phyloP scores from a whole-genome alignment of 2,888 invertebrate genomes.

The Cataglyphis albicans region DNA sequence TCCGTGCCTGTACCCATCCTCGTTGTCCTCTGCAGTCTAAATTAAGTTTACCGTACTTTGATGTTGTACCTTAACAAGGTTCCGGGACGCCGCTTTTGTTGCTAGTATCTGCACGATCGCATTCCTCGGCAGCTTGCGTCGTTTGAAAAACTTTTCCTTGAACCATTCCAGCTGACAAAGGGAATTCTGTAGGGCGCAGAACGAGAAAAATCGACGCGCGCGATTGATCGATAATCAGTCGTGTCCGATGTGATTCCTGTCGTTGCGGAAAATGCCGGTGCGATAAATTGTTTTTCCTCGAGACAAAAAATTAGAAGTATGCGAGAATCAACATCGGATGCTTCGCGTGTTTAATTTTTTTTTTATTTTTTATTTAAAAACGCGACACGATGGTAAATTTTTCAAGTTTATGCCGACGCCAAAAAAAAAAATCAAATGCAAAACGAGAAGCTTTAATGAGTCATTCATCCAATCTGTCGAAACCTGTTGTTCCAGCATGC shows the following conservation, averaged over 20 bases:
- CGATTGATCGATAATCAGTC: slow-evolving; percentile 26
- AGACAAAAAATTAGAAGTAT: not conserved
- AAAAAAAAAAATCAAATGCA: not conserved
- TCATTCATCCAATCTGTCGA: slow-evolving; percentile 38
- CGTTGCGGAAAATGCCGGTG: not conserved
- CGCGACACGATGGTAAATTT: not conserved
- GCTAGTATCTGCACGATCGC: slow-evolving; percentile 62
- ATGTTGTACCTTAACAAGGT: slow-evolving; percentile 68
- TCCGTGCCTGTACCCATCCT: slow-evolving; percentile 10
- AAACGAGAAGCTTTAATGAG: slow-evolving; percentile 22
- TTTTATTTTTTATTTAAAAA: not conserved
- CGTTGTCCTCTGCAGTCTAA: slow-evolving; percentile 50
- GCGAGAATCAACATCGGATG: not conserved
- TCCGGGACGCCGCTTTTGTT: slow-evolving; percentile 65
- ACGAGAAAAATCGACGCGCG: slow-evolving; percentile 54
- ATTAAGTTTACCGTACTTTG: slow-evolving; percentile 72
- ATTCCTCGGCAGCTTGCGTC: slow-evolving; percentile 49
- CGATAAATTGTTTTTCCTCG: slow-evolving; percentile 17
- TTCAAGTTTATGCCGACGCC: not conserved
- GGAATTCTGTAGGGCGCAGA: slow-evolving; percentile 43
- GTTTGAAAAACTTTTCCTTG: slow-evolving; percentile 59
- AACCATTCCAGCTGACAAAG: slow-evolving; percentile 59
- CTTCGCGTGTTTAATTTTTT: not conserved
- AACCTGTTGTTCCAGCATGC: not conserved
- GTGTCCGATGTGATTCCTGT: slow-evolving; percentile 15